phyloP scores from a whole-genome alignment of 1,140 invertebrate genomes.

The Aphelinus atriplicis region DNA sequence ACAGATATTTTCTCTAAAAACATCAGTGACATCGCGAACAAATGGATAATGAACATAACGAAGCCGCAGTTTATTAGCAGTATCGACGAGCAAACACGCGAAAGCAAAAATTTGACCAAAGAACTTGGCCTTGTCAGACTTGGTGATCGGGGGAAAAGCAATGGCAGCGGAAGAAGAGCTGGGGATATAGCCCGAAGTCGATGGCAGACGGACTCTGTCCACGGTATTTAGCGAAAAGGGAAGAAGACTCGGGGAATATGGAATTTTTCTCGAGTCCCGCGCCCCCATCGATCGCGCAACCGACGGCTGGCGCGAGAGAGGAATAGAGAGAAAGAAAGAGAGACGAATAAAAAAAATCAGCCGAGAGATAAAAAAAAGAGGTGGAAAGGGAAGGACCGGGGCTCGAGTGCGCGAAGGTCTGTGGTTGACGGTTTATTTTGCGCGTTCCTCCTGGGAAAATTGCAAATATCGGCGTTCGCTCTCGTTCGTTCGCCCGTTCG shows the following conservation, averaged over 20 bases:
- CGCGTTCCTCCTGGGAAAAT: conserved; percentile 43
- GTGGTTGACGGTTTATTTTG: conserved; percentile 37
- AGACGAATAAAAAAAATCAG: too few relatives aligned
- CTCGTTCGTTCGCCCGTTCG: conserved; percentile 30
- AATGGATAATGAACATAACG: not conserved
- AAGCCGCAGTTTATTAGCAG: not conserved
- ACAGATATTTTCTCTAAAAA: too few relatives aligned
- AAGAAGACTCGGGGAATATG: conserved; percentile 4
- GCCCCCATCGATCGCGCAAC: conserved; percentile 18
- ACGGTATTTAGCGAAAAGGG: conserved; percentile 24
- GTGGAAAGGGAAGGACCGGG: conserved; percentile 32
- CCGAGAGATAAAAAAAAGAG: conserved; percentile 15
- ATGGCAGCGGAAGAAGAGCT: too few relatives aligned
- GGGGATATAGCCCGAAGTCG: not conserved
- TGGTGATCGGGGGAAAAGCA: too few relatives aligned
- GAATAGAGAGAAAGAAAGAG: too few relatives aligned
- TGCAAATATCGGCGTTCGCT: conserved; percentile 47
- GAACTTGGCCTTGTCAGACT: not conserved
- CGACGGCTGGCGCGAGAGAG: not conserved
- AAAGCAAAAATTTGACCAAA: conserved; percentile 25
- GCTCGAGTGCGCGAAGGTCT: conserved; percentile 37
- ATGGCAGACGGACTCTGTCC: too few relatives aligned
- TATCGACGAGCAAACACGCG: conserved; percentile 8
- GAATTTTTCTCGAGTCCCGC: conserved; percentile 18
- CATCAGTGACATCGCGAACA: too few relatives aligned